Evolutionary conservation across 2,888 invertebrate species (phyloP), one percentile per base, ranked within the genome.

Genomic region (Junonia oenone): DNA sequence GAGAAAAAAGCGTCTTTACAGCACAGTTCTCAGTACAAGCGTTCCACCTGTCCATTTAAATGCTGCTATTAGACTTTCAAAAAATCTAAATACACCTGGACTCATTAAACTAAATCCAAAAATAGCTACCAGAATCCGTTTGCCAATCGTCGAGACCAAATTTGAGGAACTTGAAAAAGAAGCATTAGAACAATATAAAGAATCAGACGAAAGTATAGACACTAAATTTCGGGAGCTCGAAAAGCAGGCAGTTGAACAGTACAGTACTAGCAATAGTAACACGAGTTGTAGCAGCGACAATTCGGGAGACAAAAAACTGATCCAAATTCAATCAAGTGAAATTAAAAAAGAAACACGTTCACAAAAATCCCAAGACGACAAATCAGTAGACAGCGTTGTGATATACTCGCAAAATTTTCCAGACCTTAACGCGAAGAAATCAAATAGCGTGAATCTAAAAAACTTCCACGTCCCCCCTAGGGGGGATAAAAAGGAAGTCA

Each of bases 221-320:
- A 91, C 91, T 6, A 92, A 91, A 63, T 92, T 91, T 70, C 87
- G 91, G 51, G 93, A 94, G 61, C 75, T 94, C 55, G 94, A 94
- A 68, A 89, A 92, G 56, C 92, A 93, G 67, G 94, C 94, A 0
- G 91, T 92, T 48, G 94, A 94, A 67, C 93, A 94, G 69, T 94
- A 94, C 73, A 91, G 90, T 66, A 81, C 81, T 0, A 89, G 90
- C 63, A 88, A 88, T 57, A 90, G 89, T 63, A 88, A 87, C 60
- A 90, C 89, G 0, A 90, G 90, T 59, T 90, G 88, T 66, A 86
- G 88, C 67, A 89, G 88, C 62, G 86, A 82, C 0, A 80, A 81
- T 55, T 84, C 85, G 0, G 77, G 76, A 8, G 83, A 83, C 59
- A 88, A 87, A 51, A 73, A 76, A 45, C 64, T 68, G 1, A 65